Base-by-base conservation (phyloP, 2,113 vertebrate genomes). In the Sapajus apella region DNA sequence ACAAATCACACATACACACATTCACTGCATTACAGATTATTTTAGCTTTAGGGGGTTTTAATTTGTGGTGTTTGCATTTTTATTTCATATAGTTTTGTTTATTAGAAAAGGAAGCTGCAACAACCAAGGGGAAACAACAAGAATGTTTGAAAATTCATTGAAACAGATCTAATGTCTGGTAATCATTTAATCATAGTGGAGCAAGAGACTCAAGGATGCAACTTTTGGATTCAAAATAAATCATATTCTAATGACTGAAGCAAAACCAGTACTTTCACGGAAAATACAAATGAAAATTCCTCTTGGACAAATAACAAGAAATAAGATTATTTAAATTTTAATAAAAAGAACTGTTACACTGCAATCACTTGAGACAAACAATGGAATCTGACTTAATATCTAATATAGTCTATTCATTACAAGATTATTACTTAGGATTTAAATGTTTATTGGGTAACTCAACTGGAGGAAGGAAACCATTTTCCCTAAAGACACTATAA, bases 271-370 rank as follows among this genome's bases (percentile, higher is more conserved):
- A 58, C 18, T 87, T 76, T 64, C 12, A 73, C 52, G 79, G 13
- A 79, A 90, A 87, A 79, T 35, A 75, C 2, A 92, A 66, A 73
- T 37, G 72, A 95, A 76, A 37, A 81, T 40, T 72, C 32, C 8
- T 77, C 30, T 90, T 72, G 61, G 47, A 75, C 68, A 96, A 95
- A 86, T 81, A 66, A 50, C 32, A 86, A 87, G 73, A 89, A 64
- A 81, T 55, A 82, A 91, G 70, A 89, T 37, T 37, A 94, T 64
- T 82, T 91, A 82, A 73, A 64, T 56, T 79, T 92, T 58, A 95
- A 79, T 83, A 87, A 96, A 96, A 93, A 94, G 76, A 83, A 91
- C 17, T 32, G n/a, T 81, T 68, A 94, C 10, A 81, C 77, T 92
- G 87, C 17, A 89, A 91, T 37, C 91, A 16, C 30, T 89, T 75